Evolutionary conservation across 2,888 invertebrate species (phyloP).

Genomic region (Odontocolon sp.): DNA sequence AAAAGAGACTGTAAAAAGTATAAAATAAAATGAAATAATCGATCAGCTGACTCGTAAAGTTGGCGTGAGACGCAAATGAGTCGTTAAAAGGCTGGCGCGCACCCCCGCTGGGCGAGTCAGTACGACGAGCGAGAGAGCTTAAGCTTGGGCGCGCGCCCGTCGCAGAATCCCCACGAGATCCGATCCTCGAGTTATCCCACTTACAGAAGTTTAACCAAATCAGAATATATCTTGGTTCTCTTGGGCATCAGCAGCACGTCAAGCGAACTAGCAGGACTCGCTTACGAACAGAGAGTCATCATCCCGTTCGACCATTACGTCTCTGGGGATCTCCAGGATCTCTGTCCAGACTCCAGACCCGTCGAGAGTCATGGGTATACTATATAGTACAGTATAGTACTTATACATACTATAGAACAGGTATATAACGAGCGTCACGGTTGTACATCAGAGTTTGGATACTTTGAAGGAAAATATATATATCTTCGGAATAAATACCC

Average conservation of each 20-base stretch:
- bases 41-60: constrained; percentile 75
- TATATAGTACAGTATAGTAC: neutral
- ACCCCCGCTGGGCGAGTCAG: constrained; percentile 66
- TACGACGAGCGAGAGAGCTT: constrained; percentile 5
- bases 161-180: constrained; percentile 24
- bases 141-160: neutral
- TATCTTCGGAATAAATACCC: no score
- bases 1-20: constrained; percentile 12
- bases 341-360: neutral
- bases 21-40: constrained; percentile 75
- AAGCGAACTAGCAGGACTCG: constrained; percentile 2
- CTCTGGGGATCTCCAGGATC: constrained; percentile 9
- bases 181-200: constrained; percentile 64
- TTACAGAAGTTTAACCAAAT: constrained; percentile 69
- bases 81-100: constrained; percentile 74
- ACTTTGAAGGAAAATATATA: no score
- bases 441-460: no score
- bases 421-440: neutral
- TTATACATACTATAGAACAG: neutral
- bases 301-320: constrained; percentile 9
- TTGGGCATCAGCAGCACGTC: constrained; percentile 49
- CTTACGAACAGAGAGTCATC: neutral
- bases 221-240: constrained; percentile 63
- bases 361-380: neutral
- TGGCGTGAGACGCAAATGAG: constrained; percentile 73